Base-by-base conservation (phyloP, 1,140 invertebrate species). In the Branchinecta lindahli region DNA sequence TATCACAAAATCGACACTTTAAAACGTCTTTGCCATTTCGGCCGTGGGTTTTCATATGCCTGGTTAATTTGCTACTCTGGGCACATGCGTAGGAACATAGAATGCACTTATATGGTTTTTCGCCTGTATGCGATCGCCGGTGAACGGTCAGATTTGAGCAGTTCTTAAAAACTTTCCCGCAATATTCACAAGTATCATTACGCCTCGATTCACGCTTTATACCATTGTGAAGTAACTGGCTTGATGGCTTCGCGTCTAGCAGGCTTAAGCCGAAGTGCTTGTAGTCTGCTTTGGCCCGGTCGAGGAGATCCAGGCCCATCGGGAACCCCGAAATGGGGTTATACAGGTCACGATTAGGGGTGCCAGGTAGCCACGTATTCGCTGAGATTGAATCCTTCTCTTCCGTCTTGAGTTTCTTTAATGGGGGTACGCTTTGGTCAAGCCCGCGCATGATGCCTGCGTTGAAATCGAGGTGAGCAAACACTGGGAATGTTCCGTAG, bases 41-140 rank as follows among this genome's bases (percentile, higher is more conserved):
- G 0, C 97, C 97, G 80, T 99, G 97, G 0, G 97, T 99, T 78
- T 98, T 98, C 97, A 99, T 99, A 82, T 99, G 97, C 75, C 97
- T 85, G 18, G 97, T 99, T 65, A 99, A 82, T 79, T 99, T 99
- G 12, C 92, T 96, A 77, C 94, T 97, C 82, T 99, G 96, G 8
- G 97, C 97, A 80, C 97, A 99, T 10, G 97, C 97, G 80, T 99
- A 99, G 46, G 91, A 94, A 81, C 97, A 99, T 45, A 99, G 81
- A 78, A 95, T 92, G 78, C 97, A 99, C 80, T 99, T 98, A 84
- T 99, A 99, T 0, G 97, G 97, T 77, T 99, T 99, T 77, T 99
- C 96, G 0, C 96, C 96, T 0, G 96, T 98, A 79, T 98, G 95
- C 8, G 92, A 96, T 68, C 95, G 84, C 45, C 95, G 83, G 76